Conservation (phyloP, 2,888 invertebrate species). For the Synanthedon vespiformis region DNA sequence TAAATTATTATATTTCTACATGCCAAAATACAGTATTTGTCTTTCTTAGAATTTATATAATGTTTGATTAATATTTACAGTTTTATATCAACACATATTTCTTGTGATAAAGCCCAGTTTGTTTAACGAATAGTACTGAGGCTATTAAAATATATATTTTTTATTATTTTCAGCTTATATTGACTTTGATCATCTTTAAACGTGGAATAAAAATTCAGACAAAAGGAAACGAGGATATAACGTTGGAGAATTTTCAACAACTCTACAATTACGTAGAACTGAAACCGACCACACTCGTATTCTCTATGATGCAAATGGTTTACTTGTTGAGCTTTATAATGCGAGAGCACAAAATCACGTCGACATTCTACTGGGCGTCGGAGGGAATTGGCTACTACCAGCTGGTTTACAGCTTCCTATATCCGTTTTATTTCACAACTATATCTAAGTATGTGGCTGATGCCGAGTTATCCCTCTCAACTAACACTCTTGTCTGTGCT, state of each 20-base stretch:
- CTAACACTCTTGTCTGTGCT: constrained; percentile 63
- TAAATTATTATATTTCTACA: too few species aligned
- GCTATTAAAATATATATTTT: not conserved
- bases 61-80: too few species aligned
- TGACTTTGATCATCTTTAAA: constrained; percentile 39
- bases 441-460: constrained; percentile 78
- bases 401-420: constrained; percentile 75
- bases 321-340: constrained; percentile 48
- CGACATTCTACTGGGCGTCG: constrained; percentile 58
- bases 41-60: too few species aligned
- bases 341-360: constrained; percentile 43
- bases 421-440: constrained; percentile 78
- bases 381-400: constrained; percentile 86
- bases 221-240: constrained; percentile 21
- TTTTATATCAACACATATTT: too few species aligned
- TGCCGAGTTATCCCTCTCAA: constrained; percentile 63
- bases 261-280: constrained; percentile 29
- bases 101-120: too few species aligned
- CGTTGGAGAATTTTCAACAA: constrained; percentile 27
- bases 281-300: constrained; percentile 41
- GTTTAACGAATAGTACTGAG: too few species aligned
- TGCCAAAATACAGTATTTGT: too few species aligned
- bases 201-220: constrained; percentile 31
- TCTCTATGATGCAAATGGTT: constrained; percentile 46
- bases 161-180: constrained; percentile 43